These are phyloP conservation scores for Microctenopoma steveboyesi DNA, from an alignment of 2,797 vertebrate species.

Conservation along the genomic window DNA sequence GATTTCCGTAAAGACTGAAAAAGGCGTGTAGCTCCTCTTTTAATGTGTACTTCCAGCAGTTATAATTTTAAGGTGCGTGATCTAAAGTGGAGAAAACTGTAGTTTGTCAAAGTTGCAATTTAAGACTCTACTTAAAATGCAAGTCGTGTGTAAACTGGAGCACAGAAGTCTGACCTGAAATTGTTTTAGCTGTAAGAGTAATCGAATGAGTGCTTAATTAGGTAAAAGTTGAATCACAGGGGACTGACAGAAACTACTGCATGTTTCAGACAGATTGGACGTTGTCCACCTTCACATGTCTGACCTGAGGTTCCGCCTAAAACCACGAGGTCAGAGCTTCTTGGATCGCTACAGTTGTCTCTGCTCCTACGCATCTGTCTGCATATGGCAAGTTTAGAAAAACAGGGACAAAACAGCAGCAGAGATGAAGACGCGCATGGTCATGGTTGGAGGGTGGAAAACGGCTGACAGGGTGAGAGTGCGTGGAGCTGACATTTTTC, in stretches of 20 bases:
- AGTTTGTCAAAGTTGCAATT: no score
- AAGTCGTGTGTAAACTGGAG: slow-evolving; percentile 13
- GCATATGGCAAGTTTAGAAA: slow-evolving; percentile 25
- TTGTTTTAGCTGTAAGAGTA: slow-evolving; percentile 25
- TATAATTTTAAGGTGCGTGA: no score
- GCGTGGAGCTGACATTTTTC: slow-evolving; percentile 80
- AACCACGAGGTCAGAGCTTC: slow-evolving; percentile 28
- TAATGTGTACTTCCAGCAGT: no score
- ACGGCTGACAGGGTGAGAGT: slow-evolving; percentile 85
- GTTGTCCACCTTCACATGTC: slow-evolving; percentile 4
- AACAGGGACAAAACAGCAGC: slow-evolving; percentile 71
- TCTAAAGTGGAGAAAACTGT: no score
- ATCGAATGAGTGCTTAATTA: slow-evolving; percentile 52
- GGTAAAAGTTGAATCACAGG: slow-evolving; percentile 34
- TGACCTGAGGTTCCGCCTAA: slow-evolving; percentile 5
- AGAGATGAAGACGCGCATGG: slow-evolving; percentile 82
- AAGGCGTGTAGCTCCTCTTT: no score
- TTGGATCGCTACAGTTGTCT: slow-evolving; percentile 12
- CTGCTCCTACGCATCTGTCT: slow-evolving; percentile 1
- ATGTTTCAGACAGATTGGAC: neutral
- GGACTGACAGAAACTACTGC: slow-evolving; percentile 29
- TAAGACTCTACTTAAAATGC: neutral
- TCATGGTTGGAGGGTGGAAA: slow-evolving; percentile 85
- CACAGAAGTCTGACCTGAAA: slow-evolving; percentile 6
- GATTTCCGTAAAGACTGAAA: neutral